Percentiles rank a stretch among this genome's conserved stretches.
These are phyloP conservation scores for Petrolisthes manimaculis DNA, from an alignment of 2,888 invertebrate species.

Conservation along the genomic window DNA sequence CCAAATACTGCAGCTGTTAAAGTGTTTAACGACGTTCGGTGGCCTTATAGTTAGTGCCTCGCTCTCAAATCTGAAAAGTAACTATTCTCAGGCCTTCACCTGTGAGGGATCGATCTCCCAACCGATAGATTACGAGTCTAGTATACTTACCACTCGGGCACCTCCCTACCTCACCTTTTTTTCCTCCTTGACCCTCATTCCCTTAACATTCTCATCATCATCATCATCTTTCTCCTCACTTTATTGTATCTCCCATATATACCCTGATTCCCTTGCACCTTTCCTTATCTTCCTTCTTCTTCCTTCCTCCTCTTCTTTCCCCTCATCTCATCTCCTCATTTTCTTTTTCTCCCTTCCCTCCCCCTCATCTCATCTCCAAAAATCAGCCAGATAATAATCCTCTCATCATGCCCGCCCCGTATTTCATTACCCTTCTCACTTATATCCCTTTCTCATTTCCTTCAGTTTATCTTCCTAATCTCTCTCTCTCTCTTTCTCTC, in stretches of 20 bases:
- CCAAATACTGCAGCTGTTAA: too few relatives aligned
- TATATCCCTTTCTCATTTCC: background rate
- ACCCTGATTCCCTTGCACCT: background rate
- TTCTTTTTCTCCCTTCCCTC: background rate
- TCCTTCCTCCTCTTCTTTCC: background rate
- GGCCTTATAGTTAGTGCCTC: too few relatives aligned
- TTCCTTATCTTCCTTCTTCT: too few relatives aligned
- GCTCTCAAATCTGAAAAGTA: too few relatives aligned
- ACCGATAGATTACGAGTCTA: too few relatives aligned
- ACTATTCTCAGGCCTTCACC: too few relatives aligned
- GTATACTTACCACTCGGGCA: background rate
- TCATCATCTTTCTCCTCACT: background rate
- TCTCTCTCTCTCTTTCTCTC: background rate
- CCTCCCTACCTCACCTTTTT: slow-evolving; percentile 16
- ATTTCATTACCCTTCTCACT: background rate
- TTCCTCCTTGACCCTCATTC: background rate
- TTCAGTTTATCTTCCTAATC: background rate
- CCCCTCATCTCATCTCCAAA: background rate
- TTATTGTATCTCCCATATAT: background rate
- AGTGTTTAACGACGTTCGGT: too few relatives aligned
- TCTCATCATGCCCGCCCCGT: too few relatives aligned
- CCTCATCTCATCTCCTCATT: background rate
- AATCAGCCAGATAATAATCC: too few relatives aligned
- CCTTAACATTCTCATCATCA: background rate
- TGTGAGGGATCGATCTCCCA: too few relatives aligned